phyloP scores from a whole-genome alignment of 2,113 vertebrate species.

The Vidua macroura region DNA sequence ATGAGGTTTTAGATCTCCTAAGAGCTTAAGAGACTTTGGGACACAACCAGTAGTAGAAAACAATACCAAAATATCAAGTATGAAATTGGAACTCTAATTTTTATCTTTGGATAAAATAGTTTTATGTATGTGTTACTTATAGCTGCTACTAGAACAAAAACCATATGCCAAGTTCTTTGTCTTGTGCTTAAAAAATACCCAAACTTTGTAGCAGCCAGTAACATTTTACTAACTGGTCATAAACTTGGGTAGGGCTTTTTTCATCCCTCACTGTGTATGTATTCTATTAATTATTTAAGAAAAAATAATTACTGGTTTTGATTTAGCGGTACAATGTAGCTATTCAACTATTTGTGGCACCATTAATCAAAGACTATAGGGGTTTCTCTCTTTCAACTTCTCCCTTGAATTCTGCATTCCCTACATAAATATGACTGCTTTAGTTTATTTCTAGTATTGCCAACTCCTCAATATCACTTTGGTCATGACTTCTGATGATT shows the following conservation, averaged over 20 bases:
- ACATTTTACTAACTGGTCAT: background rate
- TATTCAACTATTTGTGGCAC: background rate
- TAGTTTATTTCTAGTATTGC: background rate
- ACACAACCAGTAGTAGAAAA: constrained; percentile 51
- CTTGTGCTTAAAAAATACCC: background rate
- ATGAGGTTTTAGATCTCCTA: constrained; percentile 53
- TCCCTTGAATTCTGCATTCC: background rate
- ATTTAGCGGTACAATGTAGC: background rate
- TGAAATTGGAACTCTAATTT: constrained; percentile 11
- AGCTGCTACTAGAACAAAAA: background rate
- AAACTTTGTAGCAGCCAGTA: background rate
- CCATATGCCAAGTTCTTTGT: background rate
- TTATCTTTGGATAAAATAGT: background rate
- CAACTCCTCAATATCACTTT: background rate
- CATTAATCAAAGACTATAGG: background rate
- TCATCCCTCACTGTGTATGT: background rate
- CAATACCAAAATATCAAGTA: constrained; percentile 70
- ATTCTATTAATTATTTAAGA: background rate
- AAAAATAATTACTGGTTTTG: background rate
- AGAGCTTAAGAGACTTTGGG: constrained; percentile 46
- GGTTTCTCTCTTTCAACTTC: background rate
- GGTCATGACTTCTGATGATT: background rate
- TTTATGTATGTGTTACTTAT: background rate
- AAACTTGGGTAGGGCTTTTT: background rate
- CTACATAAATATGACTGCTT: background rate